phyloP scores from a whole-genome alignment of 2,113 vertebrate species.

The Plecotus auritus region DNA sequence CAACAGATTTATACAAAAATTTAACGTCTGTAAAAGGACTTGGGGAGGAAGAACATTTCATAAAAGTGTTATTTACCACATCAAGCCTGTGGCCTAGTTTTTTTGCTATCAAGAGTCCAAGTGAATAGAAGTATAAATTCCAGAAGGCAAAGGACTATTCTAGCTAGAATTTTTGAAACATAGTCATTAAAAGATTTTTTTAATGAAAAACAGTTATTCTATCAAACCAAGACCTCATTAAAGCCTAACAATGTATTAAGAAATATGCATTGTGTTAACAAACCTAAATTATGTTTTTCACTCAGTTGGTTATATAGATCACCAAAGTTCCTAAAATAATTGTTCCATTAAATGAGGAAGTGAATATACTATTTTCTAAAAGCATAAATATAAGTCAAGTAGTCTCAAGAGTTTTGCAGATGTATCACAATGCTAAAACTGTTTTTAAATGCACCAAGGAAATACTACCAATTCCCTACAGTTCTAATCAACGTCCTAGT shows the following conservation, averaged over 20 bases:
- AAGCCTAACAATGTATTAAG: neutral
- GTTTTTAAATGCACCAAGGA: slow-evolving; percentile 31
- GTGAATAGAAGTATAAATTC: neutral
- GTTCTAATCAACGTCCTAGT: neutral
- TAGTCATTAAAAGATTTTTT: neutral
- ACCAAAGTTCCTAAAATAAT: neutral
- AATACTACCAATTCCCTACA: neutral
- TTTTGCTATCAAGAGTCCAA: neutral
- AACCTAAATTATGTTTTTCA: neutral
- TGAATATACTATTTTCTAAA: neutral
- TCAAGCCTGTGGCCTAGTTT: neutral
- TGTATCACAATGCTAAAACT: slow-evolving; percentile 25
- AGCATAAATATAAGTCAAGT: neutral
- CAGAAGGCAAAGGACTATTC: neutral
- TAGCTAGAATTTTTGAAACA: neutral
- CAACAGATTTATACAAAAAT: slow-evolving; percentile 23
- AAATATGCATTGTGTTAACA: slow-evolving; percentile 6
- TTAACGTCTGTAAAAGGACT: neutral
- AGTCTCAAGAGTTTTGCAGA: neutral
- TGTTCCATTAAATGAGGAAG: neutral
- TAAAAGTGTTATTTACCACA: neutral
- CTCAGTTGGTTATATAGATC: neutral
- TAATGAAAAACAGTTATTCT: slow-evolving; percentile 24
- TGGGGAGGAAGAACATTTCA: neutral
- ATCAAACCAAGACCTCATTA: neutral